Evolutionary conservation across 2,888 invertebrate genomes (phyloP).

Genomic region (Stenoptilia bipunctidactyla): DNA sequence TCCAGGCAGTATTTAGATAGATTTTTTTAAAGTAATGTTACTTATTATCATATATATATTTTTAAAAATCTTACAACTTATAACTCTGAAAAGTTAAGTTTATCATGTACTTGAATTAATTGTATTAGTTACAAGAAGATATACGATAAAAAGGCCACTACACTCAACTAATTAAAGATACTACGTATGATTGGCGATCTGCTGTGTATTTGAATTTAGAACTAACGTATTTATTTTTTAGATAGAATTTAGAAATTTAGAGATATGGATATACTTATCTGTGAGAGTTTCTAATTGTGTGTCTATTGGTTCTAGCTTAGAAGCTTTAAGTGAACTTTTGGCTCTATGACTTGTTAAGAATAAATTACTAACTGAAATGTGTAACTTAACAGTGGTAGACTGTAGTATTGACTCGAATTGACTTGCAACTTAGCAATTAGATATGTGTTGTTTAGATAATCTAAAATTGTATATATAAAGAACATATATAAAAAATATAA

Average conservation of each 20-base stretch:
- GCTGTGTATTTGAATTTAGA: too few species aligned
- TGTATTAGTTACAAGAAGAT: too few species aligned
- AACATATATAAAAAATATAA: background rate
- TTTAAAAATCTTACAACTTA: too few species aligned
- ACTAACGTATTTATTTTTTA: background rate
- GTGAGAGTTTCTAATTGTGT: background rate
- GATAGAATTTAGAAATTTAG: constrained; percentile 1
- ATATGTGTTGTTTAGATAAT: constrained; percentile 53
- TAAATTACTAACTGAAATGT: background rate
- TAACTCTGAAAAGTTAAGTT: too few species aligned
- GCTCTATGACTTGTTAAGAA: background rate
- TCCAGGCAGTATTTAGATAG: too few species aligned
- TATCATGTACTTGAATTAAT: too few species aligned
- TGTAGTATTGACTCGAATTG: background rate
- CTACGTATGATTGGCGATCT: too few species aligned
- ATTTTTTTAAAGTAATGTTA: too few species aligned
- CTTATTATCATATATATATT: too few species aligned
- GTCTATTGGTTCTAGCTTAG: background rate
- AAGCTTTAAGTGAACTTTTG: background rate
- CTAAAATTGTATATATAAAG: constrained; percentile 35
- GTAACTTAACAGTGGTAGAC: too few species aligned
- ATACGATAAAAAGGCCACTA: background rate
- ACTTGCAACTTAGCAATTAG: background rate
- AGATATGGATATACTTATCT: background rate
- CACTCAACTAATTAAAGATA: background rate